A percentile compares a stretch with the other conserved stretches of the same genome.
Evolutionary conservation across 2,113 vertebrate genomes (phyloP).

Genomic region (Hypanus sabinus): DNA sequence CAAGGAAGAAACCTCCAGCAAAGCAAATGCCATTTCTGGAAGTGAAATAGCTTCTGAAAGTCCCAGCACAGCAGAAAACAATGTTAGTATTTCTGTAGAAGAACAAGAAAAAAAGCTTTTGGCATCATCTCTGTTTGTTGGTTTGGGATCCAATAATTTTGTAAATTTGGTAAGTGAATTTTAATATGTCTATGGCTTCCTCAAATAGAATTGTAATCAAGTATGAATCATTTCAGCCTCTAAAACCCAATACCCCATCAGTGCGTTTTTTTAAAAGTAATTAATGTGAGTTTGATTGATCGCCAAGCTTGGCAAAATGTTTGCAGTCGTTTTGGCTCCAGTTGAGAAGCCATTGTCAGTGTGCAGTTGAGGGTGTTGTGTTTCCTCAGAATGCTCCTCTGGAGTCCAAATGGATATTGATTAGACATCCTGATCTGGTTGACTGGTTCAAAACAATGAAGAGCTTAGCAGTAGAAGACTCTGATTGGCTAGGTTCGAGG

Average conservation of each 20-base stretch:
- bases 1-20: slow-evolving; percentile 47
- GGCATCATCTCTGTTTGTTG: slow-evolving; percentile 81
- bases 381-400: too few relatives aligned
- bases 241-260: neutral
- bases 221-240: neutral
- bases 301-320: too few relatives aligned
- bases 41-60: slow-evolving; percentile 42
- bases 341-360: too few relatives aligned
- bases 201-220: neutral
- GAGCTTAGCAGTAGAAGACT: too few relatives aligned
- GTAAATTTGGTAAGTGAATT: slow-evolving; percentile 68
- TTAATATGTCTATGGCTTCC: slow-evolving; percentile 2
- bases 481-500: too few relatives aligned
- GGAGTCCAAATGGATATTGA: too few relatives aligned
- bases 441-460: too few relatives aligned
- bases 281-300: neutral
- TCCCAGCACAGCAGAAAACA: slow-evolving; percentile 40
- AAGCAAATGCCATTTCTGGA: slow-evolving; percentile 47
- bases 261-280: neutral
- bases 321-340: too few relatives aligned
- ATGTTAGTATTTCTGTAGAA: slow-evolving; percentile 48
- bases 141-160: slow-evolving; percentile 66
- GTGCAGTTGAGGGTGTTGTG: too few relatives aligned
- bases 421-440: too few relatives aligned
- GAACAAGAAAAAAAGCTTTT: slow-evolving; percentile 77